Evolutionary conservation across 2,113 vertebrate species (phyloP).

Genomic region (Chamaea fasciata): DNA sequence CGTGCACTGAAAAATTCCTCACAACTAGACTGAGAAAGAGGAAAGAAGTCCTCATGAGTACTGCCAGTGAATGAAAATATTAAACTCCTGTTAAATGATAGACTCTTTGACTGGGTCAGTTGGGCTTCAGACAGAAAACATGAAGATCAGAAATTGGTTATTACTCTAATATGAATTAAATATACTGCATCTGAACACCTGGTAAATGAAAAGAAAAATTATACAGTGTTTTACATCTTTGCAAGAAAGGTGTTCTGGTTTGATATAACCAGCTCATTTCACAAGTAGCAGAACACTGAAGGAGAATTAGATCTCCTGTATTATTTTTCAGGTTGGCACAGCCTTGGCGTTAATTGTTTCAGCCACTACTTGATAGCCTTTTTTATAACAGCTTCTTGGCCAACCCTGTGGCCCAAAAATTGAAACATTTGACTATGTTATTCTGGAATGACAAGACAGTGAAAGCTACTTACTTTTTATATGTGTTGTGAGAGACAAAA

Average conservation of each 20-base stretch:
- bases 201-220: neutral
- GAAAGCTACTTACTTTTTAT: conserved; percentile 84
- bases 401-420: neutral
- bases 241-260: neutral
- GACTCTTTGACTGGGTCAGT: neutral
- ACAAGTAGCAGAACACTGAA: neutral
- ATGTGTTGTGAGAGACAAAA: conserved; percentile 79
- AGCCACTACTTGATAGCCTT: neutral
- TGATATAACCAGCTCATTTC: neutral
- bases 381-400: neutral
- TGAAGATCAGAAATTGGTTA: neutral
- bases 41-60: neutral
- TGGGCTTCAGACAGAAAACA: neutral
- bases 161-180: neutral
- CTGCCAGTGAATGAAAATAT: neutral
- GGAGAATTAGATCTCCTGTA: neutral
- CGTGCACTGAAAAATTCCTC: neutral
- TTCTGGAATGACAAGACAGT: neutral
- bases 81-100: neutral
- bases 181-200: neutral
- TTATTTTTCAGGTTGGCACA: neutral
- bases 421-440: neutral
- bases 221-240: neutral
- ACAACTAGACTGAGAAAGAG: neutral
- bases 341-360: neutral